Evolutionary conservation across 2,113 vertebrate species (phyloP), one percentile per base, ranked within the genome.

Genomic region (Callionymus lyra): DNA sequence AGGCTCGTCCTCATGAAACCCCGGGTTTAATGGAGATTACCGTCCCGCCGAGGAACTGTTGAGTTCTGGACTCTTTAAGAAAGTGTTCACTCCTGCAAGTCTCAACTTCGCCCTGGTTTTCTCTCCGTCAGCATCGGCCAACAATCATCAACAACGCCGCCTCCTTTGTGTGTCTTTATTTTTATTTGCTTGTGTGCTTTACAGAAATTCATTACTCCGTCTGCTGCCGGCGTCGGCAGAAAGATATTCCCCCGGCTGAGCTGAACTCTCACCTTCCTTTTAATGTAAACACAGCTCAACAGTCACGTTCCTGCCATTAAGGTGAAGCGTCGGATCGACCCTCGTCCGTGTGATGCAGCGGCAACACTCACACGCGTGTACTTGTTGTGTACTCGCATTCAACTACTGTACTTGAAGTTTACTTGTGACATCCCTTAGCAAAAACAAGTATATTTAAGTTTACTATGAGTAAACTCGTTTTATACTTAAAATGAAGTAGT

Each of bases 161-260:
- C 53, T 77, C 74, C 76, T 76, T 61, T 72, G 72, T 79, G 76
- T 70, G 61, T 80, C 74, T 78, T 82, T 74, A 82, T 63, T 71
- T 80, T 78, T 77, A 78, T 78, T 78, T 78, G 74, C 74, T n/a
- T 58, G 63, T 56, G 62, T 40, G 37, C 65, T 76, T 80, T 76
- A 76, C 74, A 68, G 65, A 77, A 82, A 80, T 80, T 78, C 76
- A 80, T 80, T 80, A 74, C 72, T 48, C 53, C 34, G 72, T 76
- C 78, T 78, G 67, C 74, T 31, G 70, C 70, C 63, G 55, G 67
- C 67, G 75, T 79, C 70, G 71, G 76, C 79, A 79, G 79, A 79
- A 77, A 73, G 71, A 70, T 52, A 71, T 73, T 74, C 79, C 75
- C 76, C 31, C n/a, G 1, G 70, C 71, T 79, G 42, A 31, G 39